Evolutionary conservation across 2,888 invertebrate genomes (phyloP).

Genomic region (Cataglyphis albicans): DNA sequence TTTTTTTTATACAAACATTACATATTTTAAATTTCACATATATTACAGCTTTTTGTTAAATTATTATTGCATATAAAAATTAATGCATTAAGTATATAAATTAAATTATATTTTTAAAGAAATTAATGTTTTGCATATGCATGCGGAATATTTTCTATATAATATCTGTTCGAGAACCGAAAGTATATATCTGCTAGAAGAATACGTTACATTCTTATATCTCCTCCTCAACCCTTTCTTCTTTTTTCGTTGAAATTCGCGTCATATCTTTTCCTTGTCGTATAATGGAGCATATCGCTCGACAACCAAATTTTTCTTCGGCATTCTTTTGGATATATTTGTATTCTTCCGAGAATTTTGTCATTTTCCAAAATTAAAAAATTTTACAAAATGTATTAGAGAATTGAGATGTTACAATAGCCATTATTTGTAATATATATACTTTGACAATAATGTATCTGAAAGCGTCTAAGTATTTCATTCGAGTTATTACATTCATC

Average conservation of each 20-base stretch:
- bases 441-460: neutral
- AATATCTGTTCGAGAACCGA: neutral
- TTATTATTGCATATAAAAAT: neutral
- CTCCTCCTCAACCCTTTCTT: neutral
- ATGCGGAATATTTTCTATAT: neutral
- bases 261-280: neutral
- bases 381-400: neutral
- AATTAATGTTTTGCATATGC: neutral
- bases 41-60: neutral
- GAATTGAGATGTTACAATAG: neutral
- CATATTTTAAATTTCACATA: neutral
- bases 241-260: neutral
- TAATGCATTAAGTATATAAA: neutral
- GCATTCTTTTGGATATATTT: neutral
- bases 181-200: neutral
- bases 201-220: neutral
- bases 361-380: neutral
- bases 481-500: constrained; percentile 4
- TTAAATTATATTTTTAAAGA: neutral
- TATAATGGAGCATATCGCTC: neutral
- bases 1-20: neutral
- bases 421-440: neutral
- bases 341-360: neutral
- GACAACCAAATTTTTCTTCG: constrained; percentile 3
- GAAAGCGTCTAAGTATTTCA: constrained; percentile 18